Evolutionary conservation across 2,888 invertebrate genomes (phyloP), one percentile per base, ranked within the genome.

Genomic region (Drosophila rubida): DNA sequence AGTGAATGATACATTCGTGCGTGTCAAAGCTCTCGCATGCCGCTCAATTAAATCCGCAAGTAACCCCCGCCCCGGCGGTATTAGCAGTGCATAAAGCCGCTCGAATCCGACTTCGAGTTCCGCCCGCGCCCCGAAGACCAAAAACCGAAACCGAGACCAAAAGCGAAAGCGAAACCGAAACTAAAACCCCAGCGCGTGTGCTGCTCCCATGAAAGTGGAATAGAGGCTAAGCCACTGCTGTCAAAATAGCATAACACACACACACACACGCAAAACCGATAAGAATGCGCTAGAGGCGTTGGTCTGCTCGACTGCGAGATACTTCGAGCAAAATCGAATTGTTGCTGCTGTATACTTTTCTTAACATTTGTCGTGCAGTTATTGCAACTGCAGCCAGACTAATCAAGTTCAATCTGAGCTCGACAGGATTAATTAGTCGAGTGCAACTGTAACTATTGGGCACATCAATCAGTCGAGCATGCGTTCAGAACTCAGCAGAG

Each of bases 31-130:
- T 64, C 55, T 71, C 55, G 58, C 72, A 75, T 75, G 72, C 44
- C 66, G 80, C 80, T 79, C 80, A 85, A 82, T 79, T 82, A 82
- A 85, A 85, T 79, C 85, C 77, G 63, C 65, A 79, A 77, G 65
- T 67, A 71, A 78, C 49, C 63, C 80, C 59, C 48, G 37, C 11
- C 3, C 30, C 32, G n/a, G 32, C 32, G 7, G 19, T 42, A 58
- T 14, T 46, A 55, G 42, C 35, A 23, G 30, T 13, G 35, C 53
- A 57, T 11, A 16, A 32, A 48, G 48, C 44, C 48, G 32, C 5
- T 11, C 11, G n/a, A 32, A 32, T 32, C 32, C 32, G 32, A 32
- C n/a, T 32, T 32, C 49, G 35, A 54, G 55, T 55, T 59, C 72
- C 42, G 32, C 55, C 58, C 8, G 8, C 19, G 19, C 4, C 16